Percentiles rank a stretch among this genome's conserved stretches.
Evolutionary conservation across 2,888 invertebrate species (phyloP).

Genomic region (Conistra vaccinii): DNA sequence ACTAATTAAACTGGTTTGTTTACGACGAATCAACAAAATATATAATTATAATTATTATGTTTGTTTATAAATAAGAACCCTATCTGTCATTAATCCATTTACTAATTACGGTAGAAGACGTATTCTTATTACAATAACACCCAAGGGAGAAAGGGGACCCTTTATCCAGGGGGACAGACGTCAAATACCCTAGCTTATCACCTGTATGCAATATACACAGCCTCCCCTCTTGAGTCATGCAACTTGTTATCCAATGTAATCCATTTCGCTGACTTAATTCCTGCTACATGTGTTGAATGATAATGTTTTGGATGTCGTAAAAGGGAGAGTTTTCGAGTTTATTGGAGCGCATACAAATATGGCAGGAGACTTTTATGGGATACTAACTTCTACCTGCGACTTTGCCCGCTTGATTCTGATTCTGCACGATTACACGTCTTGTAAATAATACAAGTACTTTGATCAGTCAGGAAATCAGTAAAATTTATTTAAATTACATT

Average conservation of each 20-base stretch:
- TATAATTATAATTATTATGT: no score
- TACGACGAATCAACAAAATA: no score
- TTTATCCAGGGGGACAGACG: constrained; percentile 14
- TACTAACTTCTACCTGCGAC: no score
- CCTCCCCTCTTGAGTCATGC: constrained; percentile 33
- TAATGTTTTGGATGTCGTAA: constrained; percentile 39
- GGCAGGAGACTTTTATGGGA: not conserved
- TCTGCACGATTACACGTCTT: no score
- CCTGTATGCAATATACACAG: constrained; percentile 60
- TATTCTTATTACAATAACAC: constrained; percentile 48
- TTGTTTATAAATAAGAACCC: constrained; percentile 16
- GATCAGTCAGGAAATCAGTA: no score
- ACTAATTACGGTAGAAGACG: constrained; percentile 43
- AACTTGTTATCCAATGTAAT: constrained; percentile 60
- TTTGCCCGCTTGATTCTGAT: no score
- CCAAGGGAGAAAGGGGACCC: constrained; percentile 34
- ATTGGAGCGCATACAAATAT: constrained; percentile 38
- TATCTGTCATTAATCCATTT: constrained; percentile 12
- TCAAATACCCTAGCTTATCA: constrained; percentile 55
- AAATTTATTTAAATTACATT: no score
- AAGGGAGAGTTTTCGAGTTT: constrained; percentile 48
- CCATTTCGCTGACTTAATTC: constrained; percentile 57
- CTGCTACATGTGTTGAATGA: constrained; percentile 49
- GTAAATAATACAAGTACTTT: no score
- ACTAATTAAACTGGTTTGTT: not conserved